Evolutionary conservation across 2,113 vertebrate genomes (phyloP), one percentile per base, ranked within the genome.

Genomic region (Zosterops pallidus): DNA sequence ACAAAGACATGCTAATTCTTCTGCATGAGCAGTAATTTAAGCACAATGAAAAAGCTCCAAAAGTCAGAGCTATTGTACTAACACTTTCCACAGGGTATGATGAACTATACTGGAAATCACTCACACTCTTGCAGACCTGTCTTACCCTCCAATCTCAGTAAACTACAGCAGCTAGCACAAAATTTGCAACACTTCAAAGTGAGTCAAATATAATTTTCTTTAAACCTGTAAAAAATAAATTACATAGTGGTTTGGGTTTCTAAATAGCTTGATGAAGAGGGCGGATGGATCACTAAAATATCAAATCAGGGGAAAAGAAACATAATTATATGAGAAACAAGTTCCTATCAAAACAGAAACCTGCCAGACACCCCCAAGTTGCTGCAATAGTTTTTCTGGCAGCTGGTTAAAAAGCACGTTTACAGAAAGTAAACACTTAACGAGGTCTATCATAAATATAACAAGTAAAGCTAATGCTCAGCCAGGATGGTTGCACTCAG

Each of bases 221-320:
- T 65, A 95, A 95, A 94, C 29, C 79, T 90, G 44, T 72, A 83
- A 86, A 86, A 97, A 95, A 93, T 83, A 82, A 64, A 46, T 76
- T 52, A 86, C 49, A 49, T 1, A 1, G n/a, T 15, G 15, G 50
- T 35, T 84, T 44, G 46, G 65, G 78, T 97, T 97, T 93, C 86
- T 79, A 94, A 91, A 71, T 69, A 89, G 78, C 68, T 95, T 89
- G 89, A 60, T 55, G 42, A 89, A 91, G 39, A 55, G 69, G 59
- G 81, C 84, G 47, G 60, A 95, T n/a, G 56, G 72, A 93, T 92
- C 91, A 72, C 95, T 96, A 95, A 90, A 96, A 89, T 89, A 95
- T 35, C 80, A 83, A 83, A 91, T 96, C 62, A 81, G 76, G 70
- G 89, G 78, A 85, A 95, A 94, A 94, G 77, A 94, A 97, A 93